phyloP scores from a whole-genome alignment of 2,888 invertebrate species.

The Athalia circularis region DNA sequence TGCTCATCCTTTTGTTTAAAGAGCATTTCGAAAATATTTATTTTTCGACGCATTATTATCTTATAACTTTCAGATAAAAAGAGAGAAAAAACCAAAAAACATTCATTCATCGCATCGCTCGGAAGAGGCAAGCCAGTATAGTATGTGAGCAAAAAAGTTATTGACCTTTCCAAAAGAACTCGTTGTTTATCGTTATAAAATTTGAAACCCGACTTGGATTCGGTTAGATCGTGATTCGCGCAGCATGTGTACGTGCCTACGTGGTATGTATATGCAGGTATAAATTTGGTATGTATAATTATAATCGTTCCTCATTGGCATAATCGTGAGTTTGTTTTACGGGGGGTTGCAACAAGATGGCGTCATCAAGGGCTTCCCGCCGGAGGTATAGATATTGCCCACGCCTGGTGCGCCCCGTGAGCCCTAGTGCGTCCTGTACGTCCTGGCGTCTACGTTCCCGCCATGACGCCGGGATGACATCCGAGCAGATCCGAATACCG shows the following conservation, averaged over 20 bases:
- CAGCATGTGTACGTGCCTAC: not conserved
- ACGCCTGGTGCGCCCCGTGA: not conserved
- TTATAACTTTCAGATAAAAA: too few species aligned
- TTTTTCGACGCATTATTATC: too few species aligned
- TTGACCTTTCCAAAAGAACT: too few species aligned
- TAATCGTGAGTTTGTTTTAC: constrained; percentile 16
- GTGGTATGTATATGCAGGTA: not conserved
- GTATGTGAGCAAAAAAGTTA: too few species aligned
- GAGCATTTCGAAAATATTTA: too few species aligned
- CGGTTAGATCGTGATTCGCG: not conserved
- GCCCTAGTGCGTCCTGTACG: constrained; percentile 54
- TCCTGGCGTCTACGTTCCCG: constrained; percentile 72
- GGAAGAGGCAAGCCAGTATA: too few species aligned
- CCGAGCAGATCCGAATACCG: constrained; percentile 65
- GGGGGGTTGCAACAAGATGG: constrained; percentile 57
- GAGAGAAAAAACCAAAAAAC: too few species aligned
- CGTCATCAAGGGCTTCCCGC: constrained; percentile 53
- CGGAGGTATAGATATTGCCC: constrained; percentile 41
- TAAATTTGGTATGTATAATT: not conserved
- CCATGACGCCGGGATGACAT: constrained; percentile 71
- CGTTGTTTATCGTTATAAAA: too few species aligned
- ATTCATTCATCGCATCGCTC: too few species aligned
- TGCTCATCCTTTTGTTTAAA: too few species aligned
- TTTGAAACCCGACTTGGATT: too few species aligned
- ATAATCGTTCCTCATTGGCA: too few species aligned